Conservation (phyloP, 2,888 invertebrate genomes). For the Ferdinandea cuprea region DNA sequence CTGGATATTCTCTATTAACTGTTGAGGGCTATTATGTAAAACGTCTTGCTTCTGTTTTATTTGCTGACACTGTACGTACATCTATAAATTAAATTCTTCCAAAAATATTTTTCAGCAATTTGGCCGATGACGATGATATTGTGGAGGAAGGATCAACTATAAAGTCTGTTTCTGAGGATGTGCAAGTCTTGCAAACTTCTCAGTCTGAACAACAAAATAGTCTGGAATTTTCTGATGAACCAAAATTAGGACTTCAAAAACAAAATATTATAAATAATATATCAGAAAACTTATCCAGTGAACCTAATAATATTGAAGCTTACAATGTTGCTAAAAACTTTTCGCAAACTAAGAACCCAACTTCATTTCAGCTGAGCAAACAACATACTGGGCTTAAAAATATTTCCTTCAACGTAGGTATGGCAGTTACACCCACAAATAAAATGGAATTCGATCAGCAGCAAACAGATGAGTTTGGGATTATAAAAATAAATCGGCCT, state of each 20-base stretch:
- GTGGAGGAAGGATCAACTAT: conserved; percentile 51
- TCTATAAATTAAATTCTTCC: conserved; percentile 25
- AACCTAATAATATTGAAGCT: conserved; percentile 54
- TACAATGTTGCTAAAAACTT: conserved; percentile 76
- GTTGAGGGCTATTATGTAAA: too few relatives aligned
- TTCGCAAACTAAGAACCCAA: conserved; percentile 78
- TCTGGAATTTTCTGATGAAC: conserved; percentile 30
- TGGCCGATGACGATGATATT: conserved; percentile 44
- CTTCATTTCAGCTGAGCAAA: conserved; percentile 80
- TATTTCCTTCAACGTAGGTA: conserved; percentile 82
- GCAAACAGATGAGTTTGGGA: conserved; percentile 81
- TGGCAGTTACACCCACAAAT: conserved; percentile 81
- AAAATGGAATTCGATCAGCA: conserved; percentile 83
- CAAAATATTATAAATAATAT: conserved; percentile 26
- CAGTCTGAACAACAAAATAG: conserved; percentile 47
- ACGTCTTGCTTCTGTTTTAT: too few relatives aligned
- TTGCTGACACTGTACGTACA: neutral
- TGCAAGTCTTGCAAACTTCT: conserved; percentile 73
- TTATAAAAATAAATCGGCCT: conserved; percentile 81
- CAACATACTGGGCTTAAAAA: conserved; percentile 83
- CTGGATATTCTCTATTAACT: too few relatives aligned
- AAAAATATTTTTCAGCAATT: conserved; percentile 63
- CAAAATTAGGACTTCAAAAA: conserved; percentile 29
- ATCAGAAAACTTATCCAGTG: conserved; percentile 12
- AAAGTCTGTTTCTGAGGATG: conserved; percentile 74